Conservation (phyloP, 2,797 vertebrate species). For the Selene dorsalis region DNA sequence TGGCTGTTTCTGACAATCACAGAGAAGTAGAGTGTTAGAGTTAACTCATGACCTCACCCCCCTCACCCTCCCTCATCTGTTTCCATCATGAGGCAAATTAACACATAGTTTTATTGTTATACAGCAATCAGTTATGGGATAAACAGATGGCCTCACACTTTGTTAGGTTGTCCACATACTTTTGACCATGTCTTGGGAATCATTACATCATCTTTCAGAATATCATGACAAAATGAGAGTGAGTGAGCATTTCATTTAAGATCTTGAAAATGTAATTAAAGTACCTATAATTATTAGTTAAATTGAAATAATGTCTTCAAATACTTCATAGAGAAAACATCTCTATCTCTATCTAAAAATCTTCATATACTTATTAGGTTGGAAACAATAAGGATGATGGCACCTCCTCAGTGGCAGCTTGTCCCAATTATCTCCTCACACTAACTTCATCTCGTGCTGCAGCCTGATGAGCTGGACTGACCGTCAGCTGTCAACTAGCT, state of each 20-base stretch:
- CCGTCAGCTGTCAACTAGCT: conserved; percentile 5
- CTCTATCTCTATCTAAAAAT: neutral
- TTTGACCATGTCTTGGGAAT: neutral
- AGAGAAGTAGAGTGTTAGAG: neutral
- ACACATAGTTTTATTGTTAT: no score
- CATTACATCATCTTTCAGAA: neutral
- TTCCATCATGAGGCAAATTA: no score
- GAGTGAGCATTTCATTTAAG: no score
- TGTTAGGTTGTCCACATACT: neutral
- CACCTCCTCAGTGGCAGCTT: conserved; percentile 1
- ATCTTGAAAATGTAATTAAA: neutral
- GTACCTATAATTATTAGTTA: neutral
- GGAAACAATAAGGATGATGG: neutral
- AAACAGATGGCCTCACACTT: neutral
- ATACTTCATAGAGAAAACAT: neutral
- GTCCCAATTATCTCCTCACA: conserved; percentile 25
- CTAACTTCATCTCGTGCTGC: conserved; percentile 17
- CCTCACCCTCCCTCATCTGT: no score
- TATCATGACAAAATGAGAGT: neutral
- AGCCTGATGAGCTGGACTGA: neutral
- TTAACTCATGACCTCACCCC: neutral
- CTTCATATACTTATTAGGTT: neutral
- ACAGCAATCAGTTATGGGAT: no score
- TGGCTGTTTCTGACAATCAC: conserved; percentile 75
- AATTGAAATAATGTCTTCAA: neutral